Conservation (phyloP, 1,140 invertebrate genomes). For the Chelonus insularis region DNA sequence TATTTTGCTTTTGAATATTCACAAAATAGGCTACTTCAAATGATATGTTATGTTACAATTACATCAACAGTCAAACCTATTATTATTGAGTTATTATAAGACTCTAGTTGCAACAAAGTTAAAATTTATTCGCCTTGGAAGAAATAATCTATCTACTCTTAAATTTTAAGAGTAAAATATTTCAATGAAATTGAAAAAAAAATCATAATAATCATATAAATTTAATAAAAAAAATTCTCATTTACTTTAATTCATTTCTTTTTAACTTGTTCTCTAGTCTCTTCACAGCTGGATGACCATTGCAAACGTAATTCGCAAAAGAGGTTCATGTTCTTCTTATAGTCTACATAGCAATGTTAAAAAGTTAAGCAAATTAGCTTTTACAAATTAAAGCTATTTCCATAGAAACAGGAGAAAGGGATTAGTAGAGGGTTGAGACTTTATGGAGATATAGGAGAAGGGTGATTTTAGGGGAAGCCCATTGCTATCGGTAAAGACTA, state of each 20-base stretch:
- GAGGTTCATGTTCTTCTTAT: background rate
- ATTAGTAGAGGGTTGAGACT: slow-evolving; percentile 3
- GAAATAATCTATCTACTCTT: too few species aligned
- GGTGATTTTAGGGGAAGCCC: slow-evolving; percentile 39
- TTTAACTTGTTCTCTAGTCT: background rate
- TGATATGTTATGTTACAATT: too few species aligned
- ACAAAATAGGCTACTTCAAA: too few species aligned
- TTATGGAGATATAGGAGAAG: background rate
- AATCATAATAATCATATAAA: too few species aligned
- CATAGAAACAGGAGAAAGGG: slow-evolving; percentile 16
- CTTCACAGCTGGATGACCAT: background rate
- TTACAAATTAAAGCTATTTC: slow-evolving; percentile 53
- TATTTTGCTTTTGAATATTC: too few species aligned
- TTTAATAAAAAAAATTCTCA: too few species aligned
- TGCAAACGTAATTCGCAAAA: slow-evolving; percentile 8
- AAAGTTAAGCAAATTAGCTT: slow-evolving; percentile 56
- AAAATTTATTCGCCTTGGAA: too few species aligned
- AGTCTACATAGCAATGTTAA: slow-evolving; percentile 41
- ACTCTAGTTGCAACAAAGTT: too few species aligned
- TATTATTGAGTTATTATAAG: too few species aligned
- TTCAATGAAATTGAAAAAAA: too few species aligned
- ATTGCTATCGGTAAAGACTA: slow-evolving; percentile 39
- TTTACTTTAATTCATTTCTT: background rate
- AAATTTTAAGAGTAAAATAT: too few species aligned
- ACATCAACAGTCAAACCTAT: too few species aligned